phyloP scores from a whole-genome alignment of 2,113 vertebrate species.

The Anser cygnoides region DNA sequence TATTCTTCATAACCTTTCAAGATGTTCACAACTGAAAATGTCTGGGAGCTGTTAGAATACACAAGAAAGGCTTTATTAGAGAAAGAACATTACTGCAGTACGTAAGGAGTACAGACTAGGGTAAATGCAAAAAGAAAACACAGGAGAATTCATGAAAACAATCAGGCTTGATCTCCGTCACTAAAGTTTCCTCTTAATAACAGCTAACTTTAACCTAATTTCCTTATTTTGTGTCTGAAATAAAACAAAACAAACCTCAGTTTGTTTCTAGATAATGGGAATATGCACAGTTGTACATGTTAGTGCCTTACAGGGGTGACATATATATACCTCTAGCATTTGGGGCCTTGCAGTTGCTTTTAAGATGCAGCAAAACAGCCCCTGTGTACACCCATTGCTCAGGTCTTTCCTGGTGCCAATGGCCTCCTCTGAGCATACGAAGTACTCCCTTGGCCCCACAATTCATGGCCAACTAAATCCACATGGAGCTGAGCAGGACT shows the following conservation, averaged over 20 bases:
- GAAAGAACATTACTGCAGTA: not conserved
- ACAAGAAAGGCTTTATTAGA: not conserved
- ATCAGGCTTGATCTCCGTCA: not conserved
- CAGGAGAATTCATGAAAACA: not conserved
- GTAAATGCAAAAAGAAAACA: not conserved
- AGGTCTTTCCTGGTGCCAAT: not conserved
- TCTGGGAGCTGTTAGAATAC: not conserved
- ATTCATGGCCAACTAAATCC: not conserved
- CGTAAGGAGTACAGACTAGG: not conserved
- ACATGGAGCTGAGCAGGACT: not conserved
- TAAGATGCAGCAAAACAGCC: not conserved
- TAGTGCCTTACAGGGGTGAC: not conserved
- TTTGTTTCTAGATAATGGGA: not conserved
- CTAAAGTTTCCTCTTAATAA: not conserved
- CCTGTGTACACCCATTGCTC: not conserved
- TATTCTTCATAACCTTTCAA: not conserved
- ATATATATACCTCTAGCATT: not conserved
- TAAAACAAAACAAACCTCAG: not conserved
- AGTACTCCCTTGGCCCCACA: not conserved
- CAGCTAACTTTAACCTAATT: not conserved
- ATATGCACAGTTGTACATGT: not conserved
- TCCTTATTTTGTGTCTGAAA: not conserved
- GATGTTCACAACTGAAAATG: not conserved
- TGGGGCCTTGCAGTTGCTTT: accelerated
- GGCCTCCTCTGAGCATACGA: not conserved